These are phyloP conservation scores for Mallotus villosus DNA, from an alignment of 2,797 vertebrate species.

Conservation along the genomic window DNA sequence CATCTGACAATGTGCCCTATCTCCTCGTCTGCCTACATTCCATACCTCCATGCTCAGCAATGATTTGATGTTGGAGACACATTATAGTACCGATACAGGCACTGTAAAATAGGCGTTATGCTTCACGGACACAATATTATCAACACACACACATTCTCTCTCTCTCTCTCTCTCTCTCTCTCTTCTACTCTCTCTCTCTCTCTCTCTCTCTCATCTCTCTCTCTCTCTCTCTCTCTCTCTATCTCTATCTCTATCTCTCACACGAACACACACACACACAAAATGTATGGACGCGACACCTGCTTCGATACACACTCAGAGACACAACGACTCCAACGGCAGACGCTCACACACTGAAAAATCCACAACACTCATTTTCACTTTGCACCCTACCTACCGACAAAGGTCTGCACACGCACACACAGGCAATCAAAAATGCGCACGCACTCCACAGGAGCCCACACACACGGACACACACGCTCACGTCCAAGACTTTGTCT, in stretches of 20 bases:
- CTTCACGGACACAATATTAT: too few species aligned
- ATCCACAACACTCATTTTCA: background rate
- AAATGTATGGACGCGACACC: too few species aligned
- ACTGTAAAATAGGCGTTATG: too few species aligned
- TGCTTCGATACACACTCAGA: background rate
- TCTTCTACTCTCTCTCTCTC: background rate
- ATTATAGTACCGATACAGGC: background rate
- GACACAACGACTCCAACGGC: background rate
- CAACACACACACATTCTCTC: background rate
- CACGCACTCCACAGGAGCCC: background rate
- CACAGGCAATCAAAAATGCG: background rate
- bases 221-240: background rate
- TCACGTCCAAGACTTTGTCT: background rate
- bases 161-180: background rate
- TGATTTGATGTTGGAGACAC: background rate
- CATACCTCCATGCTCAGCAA: background rate
- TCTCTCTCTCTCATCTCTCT: background rate
- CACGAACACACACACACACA: too few species aligned
- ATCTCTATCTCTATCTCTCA: background rate
- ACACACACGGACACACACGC: background rate
- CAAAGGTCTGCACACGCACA: background rate
- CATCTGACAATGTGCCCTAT: background rate
- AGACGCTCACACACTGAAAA: background rate
- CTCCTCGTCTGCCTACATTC: background rate
- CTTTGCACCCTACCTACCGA: background rate